These are phyloP conservation scores for Drosophila seguyi DNA, from an alignment of 1,140 invertebrate species.

Conservation along the genomic window DNA sequence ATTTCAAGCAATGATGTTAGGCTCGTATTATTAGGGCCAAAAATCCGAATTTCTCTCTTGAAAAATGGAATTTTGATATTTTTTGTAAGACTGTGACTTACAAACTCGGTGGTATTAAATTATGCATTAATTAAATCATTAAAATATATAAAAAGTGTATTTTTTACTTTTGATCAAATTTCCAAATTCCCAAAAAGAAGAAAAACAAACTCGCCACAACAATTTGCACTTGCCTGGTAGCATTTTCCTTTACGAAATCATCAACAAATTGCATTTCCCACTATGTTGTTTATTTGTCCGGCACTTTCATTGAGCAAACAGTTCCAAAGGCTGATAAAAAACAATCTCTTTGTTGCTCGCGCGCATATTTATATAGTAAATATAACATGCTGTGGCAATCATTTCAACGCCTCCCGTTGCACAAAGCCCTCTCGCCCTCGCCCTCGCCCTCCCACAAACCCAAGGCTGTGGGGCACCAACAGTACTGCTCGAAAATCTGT, in stretches of 20 bases:
- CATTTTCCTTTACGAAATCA: constrained; percentile 47
- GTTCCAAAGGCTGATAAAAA: constrained; percentile 35
- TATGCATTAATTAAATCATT: too few species aligned
- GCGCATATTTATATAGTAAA: constrained; percentile 61
- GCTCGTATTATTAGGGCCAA: neutral
- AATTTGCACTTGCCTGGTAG: constrained; percentile 5
- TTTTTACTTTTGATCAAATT: too few species aligned
- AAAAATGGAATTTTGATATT: too few species aligned
- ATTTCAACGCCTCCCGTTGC: constrained; percentile 54
- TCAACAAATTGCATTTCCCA: constrained; percentile 52
- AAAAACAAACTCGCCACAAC: neutral
- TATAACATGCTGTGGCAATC: constrained; percentile 62
- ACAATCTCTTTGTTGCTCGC: constrained; percentile 39
- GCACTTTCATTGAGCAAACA: constrained; percentile 58
- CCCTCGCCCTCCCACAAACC: constrained; percentile 11
- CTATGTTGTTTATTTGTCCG: constrained; percentile 32
- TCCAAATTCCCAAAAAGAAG: neutral
- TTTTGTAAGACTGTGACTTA: too few species aligned
- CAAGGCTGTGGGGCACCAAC: constrained; percentile 56
- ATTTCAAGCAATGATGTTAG: neutral
- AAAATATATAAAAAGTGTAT: too few species aligned
- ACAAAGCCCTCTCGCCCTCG: constrained; percentile 31
- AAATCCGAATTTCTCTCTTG: neutral
- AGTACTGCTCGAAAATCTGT: constrained; percentile 35
- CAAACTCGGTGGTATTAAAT: too few species aligned